Percentiles rank a stretch among this genome's conserved stretches.
phyloP scores from a whole-genome alignment of 1,140 invertebrate genomes.

The Luehdorfia chinensis region DNA sequence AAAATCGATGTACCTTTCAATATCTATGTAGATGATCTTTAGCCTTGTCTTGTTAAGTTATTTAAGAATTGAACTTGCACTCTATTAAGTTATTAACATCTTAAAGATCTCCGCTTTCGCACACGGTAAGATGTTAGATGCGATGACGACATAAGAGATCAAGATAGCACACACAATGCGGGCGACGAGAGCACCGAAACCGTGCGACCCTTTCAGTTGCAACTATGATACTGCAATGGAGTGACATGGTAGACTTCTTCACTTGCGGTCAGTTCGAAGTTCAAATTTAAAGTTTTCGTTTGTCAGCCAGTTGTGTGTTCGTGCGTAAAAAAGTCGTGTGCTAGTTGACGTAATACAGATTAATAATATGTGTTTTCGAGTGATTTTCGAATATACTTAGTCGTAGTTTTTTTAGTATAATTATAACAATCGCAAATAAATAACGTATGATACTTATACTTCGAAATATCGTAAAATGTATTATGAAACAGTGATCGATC shows the following conservation, averaged over 20 bases:
- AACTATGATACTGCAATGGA: constrained; percentile 68
- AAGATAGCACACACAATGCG: constrained; percentile 48
- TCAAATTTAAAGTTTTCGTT: constrained; percentile 25
- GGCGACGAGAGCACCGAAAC: constrained; percentile 33
- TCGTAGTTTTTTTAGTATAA: no score
- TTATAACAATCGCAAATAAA: no score
- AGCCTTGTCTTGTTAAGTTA: not conserved
- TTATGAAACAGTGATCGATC: no score
- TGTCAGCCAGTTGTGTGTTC: not conserved
- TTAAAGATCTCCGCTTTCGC: constrained; percentile 21
- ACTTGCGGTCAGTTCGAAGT: constrained; percentile 48
- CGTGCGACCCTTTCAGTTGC: constrained; percentile 60
- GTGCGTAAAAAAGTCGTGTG: not conserved
- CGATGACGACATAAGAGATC: constrained; percentile 24
- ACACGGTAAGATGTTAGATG: constrained; percentile 26
- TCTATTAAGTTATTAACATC: not conserved
- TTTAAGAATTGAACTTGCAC: constrained; percentile 4
- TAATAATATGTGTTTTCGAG: no score
- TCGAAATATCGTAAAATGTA: not conserved
- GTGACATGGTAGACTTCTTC: constrained; percentile 63
- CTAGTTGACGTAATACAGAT: not conserved
- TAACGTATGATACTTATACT: not conserved
- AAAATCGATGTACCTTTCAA: not conserved
- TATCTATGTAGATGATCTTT: not conserved
- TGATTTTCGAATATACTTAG: no score